A percentile compares a stretch with the other conserved stretches of the same genome.
These are phyloP conservation scores for Pristiophorus japonicus DNA, from an alignment of 2,113 vertebrate genomes.

Conservation along the genomic window DNA sequence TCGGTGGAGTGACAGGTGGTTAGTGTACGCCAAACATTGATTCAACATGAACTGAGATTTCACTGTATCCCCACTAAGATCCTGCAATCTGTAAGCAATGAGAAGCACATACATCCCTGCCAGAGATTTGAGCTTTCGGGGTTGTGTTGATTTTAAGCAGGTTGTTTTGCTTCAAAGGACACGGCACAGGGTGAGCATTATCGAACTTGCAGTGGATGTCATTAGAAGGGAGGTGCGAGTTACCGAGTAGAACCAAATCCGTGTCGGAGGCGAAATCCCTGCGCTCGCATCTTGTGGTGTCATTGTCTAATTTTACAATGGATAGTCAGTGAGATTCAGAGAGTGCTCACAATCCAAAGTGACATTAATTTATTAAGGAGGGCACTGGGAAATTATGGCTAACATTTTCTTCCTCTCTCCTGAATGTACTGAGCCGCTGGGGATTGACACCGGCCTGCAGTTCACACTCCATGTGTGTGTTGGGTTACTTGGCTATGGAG, in stretches of 20 bases:
- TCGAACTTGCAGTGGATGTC: no score
- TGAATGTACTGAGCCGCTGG: not conserved
- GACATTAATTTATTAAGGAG: no score
- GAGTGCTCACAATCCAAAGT: no score
- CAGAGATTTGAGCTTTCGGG: not conserved
- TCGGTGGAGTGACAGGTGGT: not conserved
- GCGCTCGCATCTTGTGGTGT: no score
- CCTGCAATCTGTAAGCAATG: not conserved
- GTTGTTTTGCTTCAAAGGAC: not conserved
- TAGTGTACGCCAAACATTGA: no score
- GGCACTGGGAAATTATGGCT: not conserved
- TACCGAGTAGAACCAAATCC: no score
- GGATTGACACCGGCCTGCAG: not conserved
- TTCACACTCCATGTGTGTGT: not conserved
- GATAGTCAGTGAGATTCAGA: no score
- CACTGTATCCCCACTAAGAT: not conserved
- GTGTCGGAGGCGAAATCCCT: no score
- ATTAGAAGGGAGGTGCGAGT: not conserved
- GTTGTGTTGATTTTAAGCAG: no score
- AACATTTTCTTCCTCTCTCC: not conserved
- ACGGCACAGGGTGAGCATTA: no score
- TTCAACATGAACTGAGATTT: no score
- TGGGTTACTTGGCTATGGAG: not conserved
- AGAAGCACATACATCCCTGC: not conserved
- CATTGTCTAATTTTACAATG: no score